phyloP scores from a whole-genome alignment of 2,113 vertebrate species.

The Leptosomus discolor region DNA sequence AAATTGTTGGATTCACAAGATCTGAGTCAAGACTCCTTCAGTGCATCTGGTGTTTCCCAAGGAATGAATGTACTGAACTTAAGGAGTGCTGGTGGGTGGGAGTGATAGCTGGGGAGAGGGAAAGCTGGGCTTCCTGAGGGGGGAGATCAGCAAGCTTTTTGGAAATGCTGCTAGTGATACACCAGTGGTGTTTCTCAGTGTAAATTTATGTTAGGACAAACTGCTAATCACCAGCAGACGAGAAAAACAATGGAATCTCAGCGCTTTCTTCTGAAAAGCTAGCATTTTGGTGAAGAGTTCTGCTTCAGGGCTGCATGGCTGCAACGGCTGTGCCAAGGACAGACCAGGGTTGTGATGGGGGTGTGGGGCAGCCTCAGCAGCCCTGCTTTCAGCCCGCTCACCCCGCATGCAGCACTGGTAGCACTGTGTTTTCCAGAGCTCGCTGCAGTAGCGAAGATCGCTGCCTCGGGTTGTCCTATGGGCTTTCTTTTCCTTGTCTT shows the following conservation, averaged over 20 bases:
- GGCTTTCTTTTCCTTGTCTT: not conserved
- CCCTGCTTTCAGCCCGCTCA: not conserved
- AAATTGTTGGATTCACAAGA: conserved; percentile 20
- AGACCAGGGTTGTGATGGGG: fast-evolving
- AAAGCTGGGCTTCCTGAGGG: not conserved
- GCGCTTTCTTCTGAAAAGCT: not conserved
- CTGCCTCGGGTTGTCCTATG: not conserved
- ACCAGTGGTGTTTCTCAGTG: not conserved
- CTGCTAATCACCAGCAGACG: not conserved
- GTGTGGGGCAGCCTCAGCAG: not conserved
- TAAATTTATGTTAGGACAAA: not conserved
- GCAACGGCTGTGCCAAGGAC: not conserved
- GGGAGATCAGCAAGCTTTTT: not conserved
- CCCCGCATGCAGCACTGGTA: not conserved
- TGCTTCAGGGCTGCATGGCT: not conserved
- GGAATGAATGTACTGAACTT: conserved; percentile 25
- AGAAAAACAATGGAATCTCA: not conserved
- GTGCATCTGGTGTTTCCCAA: conserved; percentile 52
- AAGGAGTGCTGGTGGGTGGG: not conserved
- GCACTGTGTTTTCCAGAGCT: not conserved
- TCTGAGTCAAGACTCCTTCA: conserved; percentile 55
- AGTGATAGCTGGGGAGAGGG: not conserved
- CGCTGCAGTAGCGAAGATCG: not conserved
- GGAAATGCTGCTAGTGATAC: not conserved
- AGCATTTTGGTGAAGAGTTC: not conserved